Evolutionary conservation across 2,888 invertebrate genomes (phyloP).

Genomic region (Rotaria magnacalcarata): DNA sequence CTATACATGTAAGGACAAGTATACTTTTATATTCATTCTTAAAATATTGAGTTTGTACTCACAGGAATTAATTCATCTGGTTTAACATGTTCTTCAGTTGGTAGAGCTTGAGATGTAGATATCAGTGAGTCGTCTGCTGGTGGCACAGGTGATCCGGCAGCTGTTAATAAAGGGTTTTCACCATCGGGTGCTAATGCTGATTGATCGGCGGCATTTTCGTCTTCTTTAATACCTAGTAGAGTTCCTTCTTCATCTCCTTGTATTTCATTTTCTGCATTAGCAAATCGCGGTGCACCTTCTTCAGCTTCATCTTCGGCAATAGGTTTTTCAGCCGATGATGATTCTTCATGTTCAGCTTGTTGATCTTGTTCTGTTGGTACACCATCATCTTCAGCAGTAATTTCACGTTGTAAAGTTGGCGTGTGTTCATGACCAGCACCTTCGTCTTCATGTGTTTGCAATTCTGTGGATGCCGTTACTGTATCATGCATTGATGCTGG

Average conservation of each 20-base stretch:
- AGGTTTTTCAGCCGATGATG: neutral
- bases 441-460: neutral
- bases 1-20: neutral
- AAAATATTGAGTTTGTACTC: neutral
- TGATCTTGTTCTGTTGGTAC: neutral
- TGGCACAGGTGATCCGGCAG: neutral
- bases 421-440: neutral
- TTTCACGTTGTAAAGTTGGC: neutral
- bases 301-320: neutral
- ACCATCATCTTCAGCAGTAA: neutral
- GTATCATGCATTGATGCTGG: neutral
- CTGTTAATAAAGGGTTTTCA: neutral
- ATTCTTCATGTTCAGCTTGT: neutral
- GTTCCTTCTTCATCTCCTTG: neutral
- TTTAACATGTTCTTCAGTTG: neutral
- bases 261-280: neutral
- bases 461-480: neutral
- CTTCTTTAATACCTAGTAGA: neutral
- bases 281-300: neutral
- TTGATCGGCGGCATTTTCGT: neutral
- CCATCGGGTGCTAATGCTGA: neutral
- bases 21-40: neutral
- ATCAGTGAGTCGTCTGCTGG: neutral
- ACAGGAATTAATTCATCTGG: neutral
- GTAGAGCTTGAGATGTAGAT: neutral